phyloP scores from a whole-genome alignment of 2,113 vertebrate genomes.

The Otolemur garnettii region DNA sequence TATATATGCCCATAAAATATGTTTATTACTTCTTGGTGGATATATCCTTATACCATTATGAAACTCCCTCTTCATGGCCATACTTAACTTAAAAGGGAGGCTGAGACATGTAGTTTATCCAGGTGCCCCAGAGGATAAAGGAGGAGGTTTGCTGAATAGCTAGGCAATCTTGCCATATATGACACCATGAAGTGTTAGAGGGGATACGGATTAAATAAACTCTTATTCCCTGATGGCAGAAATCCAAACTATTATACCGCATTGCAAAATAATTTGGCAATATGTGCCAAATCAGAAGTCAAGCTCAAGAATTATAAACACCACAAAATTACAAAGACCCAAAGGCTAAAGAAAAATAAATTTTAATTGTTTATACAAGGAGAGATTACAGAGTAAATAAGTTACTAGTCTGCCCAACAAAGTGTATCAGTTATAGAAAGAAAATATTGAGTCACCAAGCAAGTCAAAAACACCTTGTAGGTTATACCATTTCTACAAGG shows the following conservation, averaged over 20 bases:
- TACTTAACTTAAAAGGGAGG: not conserved
- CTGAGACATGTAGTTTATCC: not conserved
- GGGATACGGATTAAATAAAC: not conserved
- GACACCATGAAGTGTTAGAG: not conserved
- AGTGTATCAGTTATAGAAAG: not conserved
- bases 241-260: not conserved
- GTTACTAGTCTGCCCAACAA: not conserved
- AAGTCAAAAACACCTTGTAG: not conserved
- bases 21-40: not conserved
- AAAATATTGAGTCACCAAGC: not conserved
- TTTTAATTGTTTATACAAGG: not conserved
- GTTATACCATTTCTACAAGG: not conserved
- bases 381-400: not conserved
- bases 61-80: not conserved
- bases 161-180: not conserved
- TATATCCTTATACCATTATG: not conserved
- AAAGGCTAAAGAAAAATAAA: not conserved
- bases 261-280: not conserved
- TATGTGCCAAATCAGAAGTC: not conserved
- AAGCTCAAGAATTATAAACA: not conserved
- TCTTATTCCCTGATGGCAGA: not conserved
- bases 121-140: not conserved
- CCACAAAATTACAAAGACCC: not conserved
- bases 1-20: not conserved
- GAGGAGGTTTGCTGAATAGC: not conserved